Percentiles rank a stretch among this genome's conserved stretches.
phyloP scores from a whole-genome alignment of 2,113 vertebrate species.

The Rhodinocichla rosea region DNA sequence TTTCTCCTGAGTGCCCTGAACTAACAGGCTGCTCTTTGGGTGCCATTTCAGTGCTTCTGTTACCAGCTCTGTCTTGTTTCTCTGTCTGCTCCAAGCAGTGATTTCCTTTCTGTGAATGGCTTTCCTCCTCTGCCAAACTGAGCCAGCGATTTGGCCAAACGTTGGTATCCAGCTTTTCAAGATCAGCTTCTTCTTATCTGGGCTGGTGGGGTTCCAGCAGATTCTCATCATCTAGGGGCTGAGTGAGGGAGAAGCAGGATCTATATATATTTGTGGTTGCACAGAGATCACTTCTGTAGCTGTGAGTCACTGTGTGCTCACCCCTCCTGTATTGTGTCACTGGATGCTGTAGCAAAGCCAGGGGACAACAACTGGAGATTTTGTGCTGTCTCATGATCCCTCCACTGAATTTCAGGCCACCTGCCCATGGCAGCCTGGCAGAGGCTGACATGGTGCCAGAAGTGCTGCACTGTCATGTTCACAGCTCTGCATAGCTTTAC shows the following conservation, averaged over 20 bases:
- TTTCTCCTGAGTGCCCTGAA: neutral
- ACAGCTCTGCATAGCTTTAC: neutral
- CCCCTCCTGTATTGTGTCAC: rapidly evolving
- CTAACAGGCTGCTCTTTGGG: neutral
- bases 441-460: neutral
- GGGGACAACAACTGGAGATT: neutral
- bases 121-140: neutral
- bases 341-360: neutral
- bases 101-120: neutral
- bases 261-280: neutral
- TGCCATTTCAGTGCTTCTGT: neutral
- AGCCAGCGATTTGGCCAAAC: neutral
- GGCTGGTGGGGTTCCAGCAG: neutral
- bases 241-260: neutral
- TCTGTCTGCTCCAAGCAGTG: neutral
- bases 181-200: neutral
- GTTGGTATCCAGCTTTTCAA: neutral
- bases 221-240: neutral
- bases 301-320: rapidly evolving
- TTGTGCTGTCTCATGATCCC: neutral
- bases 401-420: neutral
- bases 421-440: neutral
- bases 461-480: neutral
- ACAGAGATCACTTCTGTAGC: neutral
- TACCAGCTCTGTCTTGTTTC: neutral